Evolutionary conservation across 2,888 invertebrate genomes (phyloP), one percentile per base, ranked within the genome.

Genomic region (Nomada ferruginata): DNA sequence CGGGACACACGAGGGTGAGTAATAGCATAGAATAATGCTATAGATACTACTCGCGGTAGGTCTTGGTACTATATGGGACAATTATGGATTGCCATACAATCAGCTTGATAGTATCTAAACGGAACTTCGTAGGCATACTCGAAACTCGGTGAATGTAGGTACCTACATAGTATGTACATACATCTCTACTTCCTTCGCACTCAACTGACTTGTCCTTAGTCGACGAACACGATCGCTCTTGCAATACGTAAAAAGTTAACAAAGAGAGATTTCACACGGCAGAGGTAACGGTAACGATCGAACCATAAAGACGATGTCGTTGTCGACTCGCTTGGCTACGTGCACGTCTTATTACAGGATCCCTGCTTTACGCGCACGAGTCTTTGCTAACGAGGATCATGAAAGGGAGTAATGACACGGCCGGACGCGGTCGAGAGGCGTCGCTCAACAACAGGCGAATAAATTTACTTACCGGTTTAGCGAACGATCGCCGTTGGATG

Each of bases 361-460:
- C 73, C 82, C 80, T 86, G 79, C 74, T 86, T 88, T 83, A 85
- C 88, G 83, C 84, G 79, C 79, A 82, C 74, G 86, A 82, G 68
- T 85, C 84, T 68, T 88, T 72, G 79, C 89, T 92, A 92, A 92
- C 91, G 91, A 92, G 91, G 84, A 90, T 90, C 91, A 88, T 90
- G 91, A 92, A 92, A 91, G 90, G 90, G 91, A 91, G 91, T 92
- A 92, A 92, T 91, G 92, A 92, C 91, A 92, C 88, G 89, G 89
- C 89, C 89, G 89, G 91, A 91, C 91, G 91, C 89, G 91, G 90
- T 90, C 89, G 88, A 88, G 88, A 89, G 89, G 84, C 87, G 86
- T 88, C 84, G 84, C 83, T 85, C 86, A 83, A 88, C 85, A 75
- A 87, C 85, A 59, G 81, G 74, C 76, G 87, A 89, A 91, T 92